Conservation (phyloP, 53 echinoderm and acorn worm species). For the Stichopus horrens region DNA sequence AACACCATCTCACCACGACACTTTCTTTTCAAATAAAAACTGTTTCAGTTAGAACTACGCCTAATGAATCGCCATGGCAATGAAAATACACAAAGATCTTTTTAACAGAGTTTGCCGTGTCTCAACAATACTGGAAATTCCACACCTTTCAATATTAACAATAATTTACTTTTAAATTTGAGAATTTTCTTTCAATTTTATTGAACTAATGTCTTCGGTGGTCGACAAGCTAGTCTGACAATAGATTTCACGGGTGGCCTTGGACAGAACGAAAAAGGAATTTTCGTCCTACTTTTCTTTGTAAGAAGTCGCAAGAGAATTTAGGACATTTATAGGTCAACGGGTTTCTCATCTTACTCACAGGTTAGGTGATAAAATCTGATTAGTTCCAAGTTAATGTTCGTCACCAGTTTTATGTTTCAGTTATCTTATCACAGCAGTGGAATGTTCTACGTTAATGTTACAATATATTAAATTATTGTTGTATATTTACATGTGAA, state of each 20-base stretch:
- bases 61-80: background rate
- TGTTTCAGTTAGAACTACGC: background rate
- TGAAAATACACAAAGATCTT: background rate
- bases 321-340: slow-evolving; percentile 1
- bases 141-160: slow-evolving; percentile 16
- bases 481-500: background rate
- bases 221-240: background rate
- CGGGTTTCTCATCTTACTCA: background rate
- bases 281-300: no score
- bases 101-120: background rate
- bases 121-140: slow-evolving; percentile 13
- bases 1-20: background rate
- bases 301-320: background rate
- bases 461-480: background rate
- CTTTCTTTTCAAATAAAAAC: background rate
- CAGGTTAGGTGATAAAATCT: background rate
- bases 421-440: background rate
- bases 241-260: slow-evolving; percentile 15
- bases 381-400: background rate
- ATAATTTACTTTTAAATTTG: slow-evolving; percentile 17
- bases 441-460: background rate
- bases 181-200: slow-evolving; percentile 8
- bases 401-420: background rate
- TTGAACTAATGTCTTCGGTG: slow-evolving; percentile 20
- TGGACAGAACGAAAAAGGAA: background rate